Conservation (phyloP, 2,113 vertebrate genomes). For the Kobus ellipsiprymnus region DNA sequence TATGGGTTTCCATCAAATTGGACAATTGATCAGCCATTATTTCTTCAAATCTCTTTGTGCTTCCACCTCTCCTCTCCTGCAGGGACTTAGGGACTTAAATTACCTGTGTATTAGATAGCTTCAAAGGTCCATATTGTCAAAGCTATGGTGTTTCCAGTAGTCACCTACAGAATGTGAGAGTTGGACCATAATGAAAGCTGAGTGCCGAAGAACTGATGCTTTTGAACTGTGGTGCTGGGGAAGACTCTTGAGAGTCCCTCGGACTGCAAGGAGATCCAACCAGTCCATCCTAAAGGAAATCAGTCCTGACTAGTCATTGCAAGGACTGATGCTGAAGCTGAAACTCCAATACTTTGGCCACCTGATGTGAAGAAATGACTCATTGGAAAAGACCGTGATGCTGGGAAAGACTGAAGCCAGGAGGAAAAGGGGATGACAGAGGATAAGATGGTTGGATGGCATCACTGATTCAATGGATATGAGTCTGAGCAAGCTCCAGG, state of each 20-base stretch:
- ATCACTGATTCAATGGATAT: not conserved
- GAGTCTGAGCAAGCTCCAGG: not conserved
- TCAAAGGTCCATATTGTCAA: not conserved
- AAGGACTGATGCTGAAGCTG: not conserved
- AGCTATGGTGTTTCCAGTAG: not conserved
- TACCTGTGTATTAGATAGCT: not conserved
- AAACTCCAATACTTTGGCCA: not conserved
- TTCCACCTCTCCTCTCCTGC: accelerated
- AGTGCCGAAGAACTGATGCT: not conserved
- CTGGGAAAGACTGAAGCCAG: not conserved
- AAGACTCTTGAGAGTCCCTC: not conserved
- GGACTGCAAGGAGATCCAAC: not conserved
- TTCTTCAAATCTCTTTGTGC: not conserved
- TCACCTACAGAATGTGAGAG: not conserved
- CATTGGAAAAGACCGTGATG: not conserved
- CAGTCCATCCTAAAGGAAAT: not conserved
- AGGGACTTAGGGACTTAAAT: not conserved
- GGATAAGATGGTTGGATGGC: not conserved
- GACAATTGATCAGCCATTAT: not conserved
- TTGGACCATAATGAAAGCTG: not conserved
- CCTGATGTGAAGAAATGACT: not conserved
- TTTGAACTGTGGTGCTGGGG: not conserved
- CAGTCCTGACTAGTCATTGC: not conserved
- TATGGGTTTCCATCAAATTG: not conserved
- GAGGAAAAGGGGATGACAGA: not conserved